Evolutionary conservation across 1,140 invertebrate genomes (phyloP).

Genomic region (Mactra quadrangularis): DNA sequence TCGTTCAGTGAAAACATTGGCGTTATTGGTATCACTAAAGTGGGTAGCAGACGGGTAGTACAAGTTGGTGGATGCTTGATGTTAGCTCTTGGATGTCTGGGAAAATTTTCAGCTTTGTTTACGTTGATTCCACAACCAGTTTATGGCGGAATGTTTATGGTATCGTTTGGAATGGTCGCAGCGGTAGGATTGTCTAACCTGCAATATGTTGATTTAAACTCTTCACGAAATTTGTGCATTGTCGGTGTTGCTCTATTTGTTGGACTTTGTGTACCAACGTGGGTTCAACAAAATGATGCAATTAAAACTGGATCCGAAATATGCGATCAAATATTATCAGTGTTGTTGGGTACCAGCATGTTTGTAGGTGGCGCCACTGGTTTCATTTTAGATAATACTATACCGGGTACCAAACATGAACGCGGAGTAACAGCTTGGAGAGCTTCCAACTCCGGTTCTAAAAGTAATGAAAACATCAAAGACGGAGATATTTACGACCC

Average conservation of each 20-base stretch:
- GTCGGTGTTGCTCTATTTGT: constrained; percentile 95
- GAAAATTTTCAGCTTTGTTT: constrained; percentile 92
- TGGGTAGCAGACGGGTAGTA: constrained; percentile 91
- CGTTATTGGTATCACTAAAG: constrained; percentile 90
- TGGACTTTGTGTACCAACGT: constrained; percentile 90
- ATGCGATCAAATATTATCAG: constrained; percentile 68
- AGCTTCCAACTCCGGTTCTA: not conserved
- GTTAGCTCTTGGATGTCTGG: constrained; percentile 87
- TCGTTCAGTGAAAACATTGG: constrained; percentile 94
- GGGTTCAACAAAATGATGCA: constrained; percentile 82
- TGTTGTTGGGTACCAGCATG: constrained; percentile 73
- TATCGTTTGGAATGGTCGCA: constrained; percentile 83
- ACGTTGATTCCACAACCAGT: constrained; percentile 82
- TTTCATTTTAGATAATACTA: constrained; percentile 73
- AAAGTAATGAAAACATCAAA: too few species aligned
- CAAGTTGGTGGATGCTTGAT: constrained; percentile 91
- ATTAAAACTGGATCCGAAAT: constrained; percentile 65
- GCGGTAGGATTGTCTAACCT: constrained; percentile 4
- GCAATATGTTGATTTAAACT: constrained; percentile 90
- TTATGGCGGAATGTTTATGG: constrained; percentile 19
- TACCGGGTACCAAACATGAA: constrained; percentile 69
- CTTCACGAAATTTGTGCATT: constrained; percentile 93
- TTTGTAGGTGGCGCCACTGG: constrained; percentile 73
- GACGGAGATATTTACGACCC: too few species aligned
- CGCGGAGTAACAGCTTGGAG: constrained; percentile 65